Conservation (phyloP, 2,113 vertebrate species). For the Pristiophorus japonicus region DNA sequence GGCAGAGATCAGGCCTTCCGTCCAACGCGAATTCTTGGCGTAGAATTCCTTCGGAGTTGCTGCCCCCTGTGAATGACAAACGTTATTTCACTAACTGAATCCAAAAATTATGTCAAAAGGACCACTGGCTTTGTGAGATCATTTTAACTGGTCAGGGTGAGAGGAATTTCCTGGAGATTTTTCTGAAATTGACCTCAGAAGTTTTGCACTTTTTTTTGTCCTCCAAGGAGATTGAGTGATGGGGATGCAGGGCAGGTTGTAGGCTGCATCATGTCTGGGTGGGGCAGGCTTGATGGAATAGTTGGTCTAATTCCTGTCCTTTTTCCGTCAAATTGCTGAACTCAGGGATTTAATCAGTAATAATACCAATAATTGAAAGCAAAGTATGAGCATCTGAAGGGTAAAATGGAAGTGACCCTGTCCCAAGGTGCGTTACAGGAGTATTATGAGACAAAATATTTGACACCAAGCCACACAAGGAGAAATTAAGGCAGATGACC, state of each 20-base stretch:
- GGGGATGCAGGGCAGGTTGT: not conserved
- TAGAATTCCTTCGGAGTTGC: slow-evolving; percentile 90
- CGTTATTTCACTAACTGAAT: not conserved
- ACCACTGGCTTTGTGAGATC: not conserved
- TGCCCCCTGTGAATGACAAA: slow-evolving; percentile 67
- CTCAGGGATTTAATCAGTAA: not conserved
- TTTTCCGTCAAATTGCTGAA: not conserved
- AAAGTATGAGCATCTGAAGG: not conserved
- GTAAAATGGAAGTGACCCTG: not conserved
- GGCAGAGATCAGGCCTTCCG: slow-evolving; percentile 92
- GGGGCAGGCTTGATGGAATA: not conserved
- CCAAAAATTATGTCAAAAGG: not conserved
- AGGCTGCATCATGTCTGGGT: not conserved
- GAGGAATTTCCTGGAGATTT: too few species aligned
- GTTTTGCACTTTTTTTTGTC: too few species aligned
- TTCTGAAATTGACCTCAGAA: too few species aligned
- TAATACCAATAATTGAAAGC: not conserved
- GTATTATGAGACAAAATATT: too few species aligned
- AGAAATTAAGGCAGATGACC: too few species aligned
- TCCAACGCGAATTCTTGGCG: slow-evolving; percentile 94
- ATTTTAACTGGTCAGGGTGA: not conserved
- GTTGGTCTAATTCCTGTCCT: not conserved
- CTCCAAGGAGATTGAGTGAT: not conserved
- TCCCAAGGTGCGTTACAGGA: too few species aligned
- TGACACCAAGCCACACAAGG: too few species aligned